phyloP scores from a whole-genome alignment of 2,113 vertebrate species.

The Dunckerocampus dactyliophorus region DNA sequence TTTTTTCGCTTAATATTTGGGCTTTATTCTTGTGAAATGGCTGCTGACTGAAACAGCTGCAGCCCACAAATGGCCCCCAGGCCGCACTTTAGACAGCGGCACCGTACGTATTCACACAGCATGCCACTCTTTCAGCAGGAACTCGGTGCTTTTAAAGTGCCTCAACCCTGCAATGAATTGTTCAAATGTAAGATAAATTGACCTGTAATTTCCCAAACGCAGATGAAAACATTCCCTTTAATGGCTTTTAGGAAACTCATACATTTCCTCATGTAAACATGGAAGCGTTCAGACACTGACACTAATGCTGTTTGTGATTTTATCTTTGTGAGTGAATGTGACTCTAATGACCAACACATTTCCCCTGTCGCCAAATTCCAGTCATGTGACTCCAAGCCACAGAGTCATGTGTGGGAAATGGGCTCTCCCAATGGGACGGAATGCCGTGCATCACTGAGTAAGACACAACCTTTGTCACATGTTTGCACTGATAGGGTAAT shows the following conservation, averaged over 20 bases:
- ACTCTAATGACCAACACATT: slow-evolving; percentile 25
- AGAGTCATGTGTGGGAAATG: slow-evolving; percentile 39
- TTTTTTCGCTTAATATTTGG: too few relatives aligned
- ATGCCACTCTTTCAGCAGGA: neutral
- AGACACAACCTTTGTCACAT: slow-evolving; percentile 22
- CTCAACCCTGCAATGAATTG: slow-evolving; percentile 20
- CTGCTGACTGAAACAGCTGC: too few relatives aligned
- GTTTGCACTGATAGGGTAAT: neutral
- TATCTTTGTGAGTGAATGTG: slow-evolving; percentile 1
- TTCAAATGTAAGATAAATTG: slow-evolving; percentile 1
- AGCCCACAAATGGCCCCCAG: too few relatives aligned
- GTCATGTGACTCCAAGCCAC: neutral
- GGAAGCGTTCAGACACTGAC: slow-evolving; percentile 15
- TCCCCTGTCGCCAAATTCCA: slow-evolving; percentile 37
- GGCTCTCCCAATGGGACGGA: neutral
- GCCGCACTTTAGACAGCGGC: too few relatives aligned
- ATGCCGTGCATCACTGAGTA: slow-evolving; percentile 13
- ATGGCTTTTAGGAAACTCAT: neutral
- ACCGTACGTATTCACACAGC: slow-evolving; percentile 1
- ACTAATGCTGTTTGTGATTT: slow-evolving; percentile 4
- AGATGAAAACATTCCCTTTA: neutral
- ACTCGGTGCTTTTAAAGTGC: slow-evolving; percentile 19
- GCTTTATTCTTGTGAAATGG: too few relatives aligned
- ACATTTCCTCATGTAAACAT: neutral
- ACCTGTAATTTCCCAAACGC: slow-evolving; percentile 11